A percentile compares a stretch with the other conserved stretches of the same genome.
phyloP scores from a whole-genome alignment of 2,888 invertebrate genomes.

The Euzophera pinguis region DNA sequence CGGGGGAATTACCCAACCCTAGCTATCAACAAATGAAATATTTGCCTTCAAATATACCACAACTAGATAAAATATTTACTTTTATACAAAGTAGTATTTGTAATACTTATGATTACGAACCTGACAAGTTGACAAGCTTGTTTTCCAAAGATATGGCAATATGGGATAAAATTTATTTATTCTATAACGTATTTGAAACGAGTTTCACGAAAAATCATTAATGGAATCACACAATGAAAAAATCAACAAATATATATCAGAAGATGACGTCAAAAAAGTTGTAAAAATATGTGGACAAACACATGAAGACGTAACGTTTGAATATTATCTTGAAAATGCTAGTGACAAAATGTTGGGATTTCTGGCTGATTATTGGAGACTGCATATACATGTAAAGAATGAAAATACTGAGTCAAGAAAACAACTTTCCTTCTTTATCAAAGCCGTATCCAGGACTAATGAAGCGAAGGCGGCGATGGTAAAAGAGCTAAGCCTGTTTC shows the following conservation, averaged over 20 bases:
- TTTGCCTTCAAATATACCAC: not conserved
- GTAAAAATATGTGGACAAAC: constrained; percentile 33
- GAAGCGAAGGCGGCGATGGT: constrained; percentile 61
- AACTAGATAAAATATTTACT: not conserved
- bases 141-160: too few relatives aligned
- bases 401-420: constrained; percentile 24
- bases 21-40: not conserved
- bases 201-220: not conserved
- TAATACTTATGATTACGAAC: not conserved
- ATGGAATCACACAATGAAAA: constrained; percentile 11
- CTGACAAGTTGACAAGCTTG: too few relatives aligned
- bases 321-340: constrained; percentile 43
- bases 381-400: constrained; percentile 39
- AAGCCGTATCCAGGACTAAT: constrained; percentile 55
- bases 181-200: not conserved
- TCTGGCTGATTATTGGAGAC: constrained; percentile 64
- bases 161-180: too few relatives aligned
- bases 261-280: constrained; percentile 46
- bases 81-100: not conserved
- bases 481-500: constrained; percentile 50
- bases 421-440: constrained; percentile 52
- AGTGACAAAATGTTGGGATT: constrained; percentile 70
- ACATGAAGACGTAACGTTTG: constrained; percentile 30
- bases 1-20: too few relatives aligned
- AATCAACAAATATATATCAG: constrained; percentile 29